Conservation (phyloP, 2,113 vertebrate genomes). For the Pitta sordida region DNA sequence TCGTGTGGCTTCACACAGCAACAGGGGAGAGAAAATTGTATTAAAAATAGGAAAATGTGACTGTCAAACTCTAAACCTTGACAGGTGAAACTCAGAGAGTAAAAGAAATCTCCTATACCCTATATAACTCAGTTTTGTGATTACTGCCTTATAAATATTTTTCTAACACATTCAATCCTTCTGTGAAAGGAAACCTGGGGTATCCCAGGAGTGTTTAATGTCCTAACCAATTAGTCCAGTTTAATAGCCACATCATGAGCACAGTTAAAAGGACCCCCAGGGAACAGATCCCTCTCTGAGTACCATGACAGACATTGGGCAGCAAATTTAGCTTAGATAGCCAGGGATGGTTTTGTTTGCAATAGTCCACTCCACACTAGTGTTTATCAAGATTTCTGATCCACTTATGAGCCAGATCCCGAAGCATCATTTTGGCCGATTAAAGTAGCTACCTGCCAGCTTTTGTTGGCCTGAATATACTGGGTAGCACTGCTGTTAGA, state of each 20-base stretch:
- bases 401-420: not conserved
- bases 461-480: not conserved
- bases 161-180: not conserved
- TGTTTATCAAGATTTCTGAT: not conserved
- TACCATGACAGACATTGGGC: not conserved
- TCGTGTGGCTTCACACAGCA: not conserved
- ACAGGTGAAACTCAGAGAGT: not conserved
- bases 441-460: not conserved
- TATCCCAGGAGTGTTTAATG: not conserved
- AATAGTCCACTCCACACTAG: not conserved
- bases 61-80: not conserved
- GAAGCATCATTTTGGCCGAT: not conserved
- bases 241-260: not conserved
- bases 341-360: not conserved
- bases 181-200: not conserved
- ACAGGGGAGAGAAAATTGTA: not conserved
- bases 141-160: not conserved
- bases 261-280: not conserved
- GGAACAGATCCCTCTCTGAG: not conserved
- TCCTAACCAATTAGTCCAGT: not conserved
- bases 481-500: not conserved
- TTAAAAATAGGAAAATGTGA: conserved; percentile 56
- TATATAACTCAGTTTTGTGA: not conserved
- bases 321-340: not conserved
- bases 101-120: not conserved